phyloP scores from a whole-genome alignment of 2,797 vertebrate species.

The Chiropotes sagulatus region DNA sequence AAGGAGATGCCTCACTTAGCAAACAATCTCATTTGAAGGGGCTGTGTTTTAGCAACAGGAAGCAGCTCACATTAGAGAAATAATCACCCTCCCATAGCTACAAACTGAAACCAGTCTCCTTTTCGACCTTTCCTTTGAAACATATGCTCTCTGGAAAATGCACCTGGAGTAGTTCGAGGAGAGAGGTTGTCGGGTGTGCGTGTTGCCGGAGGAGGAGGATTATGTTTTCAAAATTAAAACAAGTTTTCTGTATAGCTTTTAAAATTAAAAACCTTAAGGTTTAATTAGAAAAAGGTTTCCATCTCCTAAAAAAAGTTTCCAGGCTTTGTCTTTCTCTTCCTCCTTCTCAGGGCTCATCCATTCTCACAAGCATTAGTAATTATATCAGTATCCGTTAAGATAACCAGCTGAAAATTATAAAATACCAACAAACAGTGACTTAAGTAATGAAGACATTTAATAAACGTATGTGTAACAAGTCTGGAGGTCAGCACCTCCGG shows the following conservation, averaged over 20 bases:
- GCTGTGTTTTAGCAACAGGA: slow-evolving; percentile 49
- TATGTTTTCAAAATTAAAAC: not conserved
- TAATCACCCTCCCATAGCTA: slow-evolving; percentile 22
- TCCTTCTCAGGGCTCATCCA: not conserved
- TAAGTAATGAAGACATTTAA: not conserved
- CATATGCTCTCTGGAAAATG: slow-evolving; percentile 39
- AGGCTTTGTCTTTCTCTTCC: not conserved
- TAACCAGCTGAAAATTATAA: not conserved
- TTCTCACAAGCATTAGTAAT: not conserved
- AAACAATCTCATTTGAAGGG: slow-evolving; percentile 31
- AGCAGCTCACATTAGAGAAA: slow-evolving; percentile 38
- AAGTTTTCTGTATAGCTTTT: not conserved
- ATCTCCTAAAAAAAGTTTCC: not conserved
- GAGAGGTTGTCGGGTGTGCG: not conserved
- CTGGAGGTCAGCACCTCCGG: not conserved
- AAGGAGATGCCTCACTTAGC: not conserved
- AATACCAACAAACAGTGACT: not conserved
- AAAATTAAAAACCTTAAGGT: not conserved
- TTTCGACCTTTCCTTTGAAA: slow-evolving; percentile 59
- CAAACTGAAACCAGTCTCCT: slow-evolving; percentile 14
- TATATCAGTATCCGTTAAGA: not conserved
- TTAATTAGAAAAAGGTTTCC: not conserved
- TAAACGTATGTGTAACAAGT: not conserved
- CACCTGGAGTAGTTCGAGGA: not conserved
- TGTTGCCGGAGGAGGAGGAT: not conserved